Conservation (phyloP, 2,888 invertebrate species). For the Cacoxenus indagator region DNA sequence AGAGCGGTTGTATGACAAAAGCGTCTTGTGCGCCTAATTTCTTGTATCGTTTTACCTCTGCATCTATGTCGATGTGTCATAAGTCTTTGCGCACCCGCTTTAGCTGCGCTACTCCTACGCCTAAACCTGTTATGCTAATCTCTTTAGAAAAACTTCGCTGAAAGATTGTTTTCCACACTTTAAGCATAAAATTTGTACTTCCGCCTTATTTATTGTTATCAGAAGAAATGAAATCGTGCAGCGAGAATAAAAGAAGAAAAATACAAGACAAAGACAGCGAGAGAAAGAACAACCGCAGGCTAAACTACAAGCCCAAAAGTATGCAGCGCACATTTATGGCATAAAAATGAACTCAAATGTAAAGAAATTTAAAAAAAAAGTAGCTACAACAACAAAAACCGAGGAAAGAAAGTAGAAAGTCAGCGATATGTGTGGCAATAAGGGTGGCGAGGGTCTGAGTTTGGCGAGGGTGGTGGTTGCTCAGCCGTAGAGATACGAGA, state of each 20-base stretch:
- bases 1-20: no score
- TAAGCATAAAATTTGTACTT: constrained; percentile 8
- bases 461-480: background rate
- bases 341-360: constrained; percentile 35
- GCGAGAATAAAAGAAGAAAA: constrained; percentile 27
- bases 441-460: background rate
- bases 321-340: background rate
- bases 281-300: constrained; percentile 19
- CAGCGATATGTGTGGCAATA: background rate
- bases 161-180: background rate
- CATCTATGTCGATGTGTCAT: no score
- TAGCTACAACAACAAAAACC: background rate
- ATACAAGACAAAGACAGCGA: constrained; percentile 14
- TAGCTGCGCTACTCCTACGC: no score
- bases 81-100: no score
- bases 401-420: background rate
- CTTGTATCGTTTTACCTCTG: no score
- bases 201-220: constrained; percentile 20
- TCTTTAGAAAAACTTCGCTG: background rate
- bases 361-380: constrained; percentile 37
- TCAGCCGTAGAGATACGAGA: constrained; percentile 3
- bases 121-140: no score
- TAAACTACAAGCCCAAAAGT: background rate
- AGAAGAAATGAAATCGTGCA: constrained; percentile 34
- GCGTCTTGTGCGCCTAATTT: no score